These are phyloP conservation scores for Chionomys nivalis DNA, from an alignment of 2,113 vertebrate species.

Conservation along the genomic window DNA sequence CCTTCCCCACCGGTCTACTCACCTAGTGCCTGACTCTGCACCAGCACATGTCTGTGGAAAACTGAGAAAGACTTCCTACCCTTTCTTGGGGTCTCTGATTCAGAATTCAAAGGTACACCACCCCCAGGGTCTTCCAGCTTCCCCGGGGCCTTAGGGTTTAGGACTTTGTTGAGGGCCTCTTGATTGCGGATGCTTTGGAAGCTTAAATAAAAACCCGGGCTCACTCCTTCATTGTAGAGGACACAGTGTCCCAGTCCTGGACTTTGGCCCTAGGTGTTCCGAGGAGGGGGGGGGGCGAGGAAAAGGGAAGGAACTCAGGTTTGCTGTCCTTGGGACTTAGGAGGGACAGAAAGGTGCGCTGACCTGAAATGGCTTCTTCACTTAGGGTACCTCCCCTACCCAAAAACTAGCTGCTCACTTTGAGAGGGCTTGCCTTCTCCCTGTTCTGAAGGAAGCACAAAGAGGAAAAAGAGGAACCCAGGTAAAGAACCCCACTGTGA, in stretches of 20 bases:
- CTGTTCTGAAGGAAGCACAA: not conserved
- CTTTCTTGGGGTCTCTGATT: not conserved
- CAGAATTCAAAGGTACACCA: not conserved
- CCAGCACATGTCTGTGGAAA: not conserved
- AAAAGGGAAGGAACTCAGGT: not conserved
- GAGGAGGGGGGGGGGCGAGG: not conserved
- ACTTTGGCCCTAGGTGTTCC: not conserved
- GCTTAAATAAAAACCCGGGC: not conserved
- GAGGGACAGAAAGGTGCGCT: conserved; percentile 44
- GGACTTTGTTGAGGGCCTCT: not conserved
- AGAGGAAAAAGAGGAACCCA: not conserved
- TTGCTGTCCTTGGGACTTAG: not conserved
- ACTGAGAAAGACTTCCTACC: not conserved
- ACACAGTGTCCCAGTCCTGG: not conserved
- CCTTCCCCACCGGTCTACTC: not conserved
- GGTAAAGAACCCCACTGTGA: not conserved
- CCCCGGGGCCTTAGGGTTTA: not conserved
- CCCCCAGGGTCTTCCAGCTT: not conserved
- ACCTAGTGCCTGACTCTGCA: not conserved
- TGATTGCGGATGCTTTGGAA: not conserved
- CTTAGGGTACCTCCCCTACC: not conserved
- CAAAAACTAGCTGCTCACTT: conserved; percentile 20
- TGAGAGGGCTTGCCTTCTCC: not conserved
- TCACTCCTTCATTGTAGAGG: not conserved
- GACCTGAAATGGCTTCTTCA: conserved; percentile 63